Base-by-base conservation (phyloP, 2,888 invertebrate genomes). In the Nomada ruficornis region DNA sequence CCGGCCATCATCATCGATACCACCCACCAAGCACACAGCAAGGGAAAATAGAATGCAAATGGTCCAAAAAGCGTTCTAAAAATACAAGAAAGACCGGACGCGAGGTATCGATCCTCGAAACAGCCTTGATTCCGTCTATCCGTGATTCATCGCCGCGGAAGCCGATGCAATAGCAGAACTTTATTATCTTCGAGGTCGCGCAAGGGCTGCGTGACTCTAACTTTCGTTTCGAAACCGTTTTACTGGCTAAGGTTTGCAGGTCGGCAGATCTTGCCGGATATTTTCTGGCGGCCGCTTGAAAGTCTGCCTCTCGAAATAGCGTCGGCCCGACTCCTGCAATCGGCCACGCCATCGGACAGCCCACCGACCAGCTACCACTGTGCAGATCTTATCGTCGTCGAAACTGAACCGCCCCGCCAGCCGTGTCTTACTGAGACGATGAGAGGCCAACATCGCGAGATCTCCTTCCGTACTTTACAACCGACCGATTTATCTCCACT, bases 151-250 rank as follows among this genome's bases (percentile, higher is more conserved):
- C 77, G 73, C 20, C 78, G 50, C 62, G 36, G 76, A 68, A 67
- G 15, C 69, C 78, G 80, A 83, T 87, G 88, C 71, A 86, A 88
- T 85, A 85, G 85, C 87, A 80, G 70, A 78, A 79, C 78, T 83
- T 82, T 79, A 87, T 87, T 87, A 87, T 80, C 87, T 81, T 82
- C 88, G 84, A 88, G 87, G 88, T 81, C 86, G 82, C 78, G 62
- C 42, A 80, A 84, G 71, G 77, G 65, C 88, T 88, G 88, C 88
- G 87, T 87, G 87, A 87, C 86, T 86, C 60, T 18, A 68, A 50
- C 73, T 77, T 65, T 74, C 81, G 73, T 78, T 85, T 76, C 65
- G 63, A 74, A 26, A 78, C 52, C 71, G 69, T 76, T 78, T 83
- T 44, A 71, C 54, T 64, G 75, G 73, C 79, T 72, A 74, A 72